Conservation (phyloP, 2,888 invertebrate species). For the Acanthococcus lagerstroemiae region DNA sequence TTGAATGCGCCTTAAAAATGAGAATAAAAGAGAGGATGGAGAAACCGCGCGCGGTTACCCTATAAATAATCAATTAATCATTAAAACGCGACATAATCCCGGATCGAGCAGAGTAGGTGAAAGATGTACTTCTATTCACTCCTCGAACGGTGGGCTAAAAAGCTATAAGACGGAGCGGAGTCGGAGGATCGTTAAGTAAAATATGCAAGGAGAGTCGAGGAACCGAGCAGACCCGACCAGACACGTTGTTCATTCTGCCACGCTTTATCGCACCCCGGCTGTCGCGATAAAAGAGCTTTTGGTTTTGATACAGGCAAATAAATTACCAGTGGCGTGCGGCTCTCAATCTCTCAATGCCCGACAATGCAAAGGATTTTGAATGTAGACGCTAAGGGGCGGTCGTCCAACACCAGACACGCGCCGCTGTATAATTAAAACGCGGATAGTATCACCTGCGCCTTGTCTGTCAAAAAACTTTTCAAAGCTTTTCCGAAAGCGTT, state of each 20-base stretch:
- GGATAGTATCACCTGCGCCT: too few relatives aligned
- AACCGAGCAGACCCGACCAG: too few relatives aligned
- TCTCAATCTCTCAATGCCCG: too few relatives aligned
- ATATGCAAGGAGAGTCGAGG: constrained; percentile 10
- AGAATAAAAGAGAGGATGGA: background rate
- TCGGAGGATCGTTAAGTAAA: constrained; percentile 9
- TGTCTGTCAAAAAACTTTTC: too few relatives aligned
- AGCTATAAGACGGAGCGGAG: background rate
- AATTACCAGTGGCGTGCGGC: constrained; percentile 30
- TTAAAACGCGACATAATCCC: constrained; percentile 16
- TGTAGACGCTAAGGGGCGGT: too few relatives aligned
- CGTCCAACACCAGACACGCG: too few relatives aligned
- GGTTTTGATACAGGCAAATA: constrained; percentile 35
- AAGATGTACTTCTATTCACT: constrained; percentile 10
- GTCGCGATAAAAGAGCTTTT: constrained; percentile 34
- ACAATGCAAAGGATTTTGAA: too few relatives aligned
- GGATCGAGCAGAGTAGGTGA: background rate
- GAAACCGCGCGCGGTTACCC: background rate
- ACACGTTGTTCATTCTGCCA: too few relatives aligned
- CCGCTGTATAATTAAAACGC: too few relatives aligned
- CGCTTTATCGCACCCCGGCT: too few relatives aligned
- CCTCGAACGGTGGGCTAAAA: background rate
- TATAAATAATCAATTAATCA: constrained; percentile 27
- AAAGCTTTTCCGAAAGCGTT: too few relatives aligned
- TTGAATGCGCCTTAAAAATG: background rate